Percentiles rank a stretch among this genome's conserved stretches.
Evolutionary conservation across 2,113 vertebrate genomes (phyloP).

Genomic region (Anser cygnoides): DNA sequence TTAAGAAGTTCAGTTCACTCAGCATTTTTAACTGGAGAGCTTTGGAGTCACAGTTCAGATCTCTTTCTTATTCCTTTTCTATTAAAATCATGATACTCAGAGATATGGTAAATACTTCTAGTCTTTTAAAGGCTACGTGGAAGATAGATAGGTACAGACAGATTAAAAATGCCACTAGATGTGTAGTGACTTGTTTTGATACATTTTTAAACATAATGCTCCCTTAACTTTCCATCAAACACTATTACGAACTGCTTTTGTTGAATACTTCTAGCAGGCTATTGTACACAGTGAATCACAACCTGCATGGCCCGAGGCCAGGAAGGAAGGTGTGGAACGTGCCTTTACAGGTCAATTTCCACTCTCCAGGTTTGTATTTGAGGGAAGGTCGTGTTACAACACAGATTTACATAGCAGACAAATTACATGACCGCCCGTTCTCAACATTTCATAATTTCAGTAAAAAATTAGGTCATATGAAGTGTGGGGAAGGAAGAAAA

Average conservation of each 20-base stretch:
- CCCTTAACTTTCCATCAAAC: neutral
- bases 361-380: conserved; percentile 68
- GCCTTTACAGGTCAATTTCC: conserved; percentile 76
- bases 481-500: neutral
- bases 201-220: neutral
- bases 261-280: neutral
- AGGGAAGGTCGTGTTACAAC: conserved; percentile 53
- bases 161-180: neutral
- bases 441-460: conserved; percentile 54
- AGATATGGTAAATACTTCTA: neutral
- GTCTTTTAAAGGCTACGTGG: neutral
- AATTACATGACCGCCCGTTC: conserved; percentile 48
- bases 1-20: neutral
- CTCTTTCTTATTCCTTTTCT: neutral
- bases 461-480: conserved; percentile 45
- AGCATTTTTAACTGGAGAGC: neutral
- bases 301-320: conserved; percentile 57
- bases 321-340: conserved; percentile 61
- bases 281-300: neutral
- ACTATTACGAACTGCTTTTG: neutral
- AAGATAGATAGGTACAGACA: neutral
- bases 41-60: neutral
- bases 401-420: conserved; percentile 60
- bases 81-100: neutral
- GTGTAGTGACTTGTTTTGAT: neutral